Evolutionary conservation across 1,140 invertebrate species (phyloP), one percentile per base, ranked within the genome.

Genomic region (Aphaenogaster floridana): DNA sequence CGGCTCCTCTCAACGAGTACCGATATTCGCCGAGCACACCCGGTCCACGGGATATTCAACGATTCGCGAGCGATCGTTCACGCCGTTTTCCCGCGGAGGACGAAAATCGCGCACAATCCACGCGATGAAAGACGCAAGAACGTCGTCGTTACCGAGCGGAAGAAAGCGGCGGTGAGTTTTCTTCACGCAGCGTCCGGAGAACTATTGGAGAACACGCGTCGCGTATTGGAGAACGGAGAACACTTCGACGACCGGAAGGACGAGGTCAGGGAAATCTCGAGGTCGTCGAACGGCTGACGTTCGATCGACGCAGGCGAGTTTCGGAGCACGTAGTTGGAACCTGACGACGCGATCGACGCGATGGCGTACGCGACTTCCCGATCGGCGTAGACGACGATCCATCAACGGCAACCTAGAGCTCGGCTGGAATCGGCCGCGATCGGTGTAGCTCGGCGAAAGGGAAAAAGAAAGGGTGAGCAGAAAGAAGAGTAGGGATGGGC

Each of bases 391-490:
- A 83, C 68, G 79, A 83, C 79, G 80, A 83, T 83, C 69, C 71
- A 76, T 84, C 80, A 76, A 74, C 83, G 66, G 86, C 72, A 59
- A 28, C 59, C 80, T 85, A 76, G 81, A 66, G 69, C 71, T 79
- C 77, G 66, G 77, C 34, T 52, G 15, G 76, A 57, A 59, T 83
- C 76, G 89, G 59, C 57, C 17, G 54, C 17, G 80, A 57, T 74
- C 89, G 89, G 76, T 78, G 57, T 63, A 50, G 64, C 81, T 80
- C 74, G 71, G 89, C 76, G 54, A 86, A 59, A 71, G 78, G 79
- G 78, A 78, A 71, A 81, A 71, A 80, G 71, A 81, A 71, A 86
- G 89, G 79, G 76, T 45, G 59, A 63, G 28, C 59, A 13, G 71
- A 69, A 86, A 1, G 28, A 64, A 21, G 74, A 79, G 68, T 78